phyloP scores from a whole-genome alignment of 2,113 vertebrate genomes.

The Onychostruthus taczanowskii region DNA sequence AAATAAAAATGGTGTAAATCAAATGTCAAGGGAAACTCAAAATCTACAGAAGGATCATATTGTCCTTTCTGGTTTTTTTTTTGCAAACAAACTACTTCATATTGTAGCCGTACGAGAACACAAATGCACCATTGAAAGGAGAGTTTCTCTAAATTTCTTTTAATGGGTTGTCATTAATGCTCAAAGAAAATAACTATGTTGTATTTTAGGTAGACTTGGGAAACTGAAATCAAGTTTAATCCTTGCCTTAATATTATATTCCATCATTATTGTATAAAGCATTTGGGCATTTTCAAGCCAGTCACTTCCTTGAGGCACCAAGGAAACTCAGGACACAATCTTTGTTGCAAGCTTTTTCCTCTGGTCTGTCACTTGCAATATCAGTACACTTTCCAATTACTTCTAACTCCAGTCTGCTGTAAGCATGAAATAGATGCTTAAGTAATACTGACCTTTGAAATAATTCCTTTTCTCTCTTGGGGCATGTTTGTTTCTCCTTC shows the following conservation, averaged over 20 bases:
- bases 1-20: not conserved
- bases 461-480: not conserved
- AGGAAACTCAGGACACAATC: not conserved
- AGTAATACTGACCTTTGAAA: conserved; percentile 26
- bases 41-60: not conserved
- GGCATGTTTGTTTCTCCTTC: not conserved
- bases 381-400: not conserved
- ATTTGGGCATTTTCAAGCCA: not conserved
- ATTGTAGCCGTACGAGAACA: not conserved
- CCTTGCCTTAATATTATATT: not conserved
- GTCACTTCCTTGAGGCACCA: not conserved
- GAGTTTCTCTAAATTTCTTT: not conserved
- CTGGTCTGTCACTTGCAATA: not conserved
- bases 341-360: not conserved
- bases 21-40: not conserved
- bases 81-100: not conserved
- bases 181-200: not conserved
- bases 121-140: not conserved
- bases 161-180: not conserved
- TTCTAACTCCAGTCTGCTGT: not conserved
- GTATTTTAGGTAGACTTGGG: not conserved
- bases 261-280: not conserved
- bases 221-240: not conserved
- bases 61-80: not conserved
- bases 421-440: not conserved